Conservation (phyloP, 2,888 invertebrate genomes). For the Ischnura elegans region DNA sequence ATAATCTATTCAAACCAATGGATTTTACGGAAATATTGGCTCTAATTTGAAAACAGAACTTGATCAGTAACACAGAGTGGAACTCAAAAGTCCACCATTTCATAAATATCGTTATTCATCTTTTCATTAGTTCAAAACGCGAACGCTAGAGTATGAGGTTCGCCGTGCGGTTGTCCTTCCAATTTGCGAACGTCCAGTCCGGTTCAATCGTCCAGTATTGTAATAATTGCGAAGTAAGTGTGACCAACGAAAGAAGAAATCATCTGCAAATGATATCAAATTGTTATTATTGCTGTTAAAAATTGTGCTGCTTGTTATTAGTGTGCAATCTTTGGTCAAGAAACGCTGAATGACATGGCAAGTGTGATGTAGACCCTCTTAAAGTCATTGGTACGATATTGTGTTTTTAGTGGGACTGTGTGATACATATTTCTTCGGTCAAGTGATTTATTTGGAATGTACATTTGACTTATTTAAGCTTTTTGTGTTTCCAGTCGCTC, state of each 20-base stretch:
- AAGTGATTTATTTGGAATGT: background rate
- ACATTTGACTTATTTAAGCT: background rate
- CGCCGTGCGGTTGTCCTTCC: slow-evolving; percentile 63
- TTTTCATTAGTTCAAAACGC: slow-evolving; percentile 40
- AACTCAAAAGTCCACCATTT: background rate
- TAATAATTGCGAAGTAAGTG: background rate
- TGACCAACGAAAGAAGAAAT: background rate
- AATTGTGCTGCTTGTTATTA: background rate
- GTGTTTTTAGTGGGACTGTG: slow-evolving; percentile 32
- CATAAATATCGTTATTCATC: slow-evolving; percentile 8
- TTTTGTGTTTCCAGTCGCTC: no score
- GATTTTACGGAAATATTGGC: no score
- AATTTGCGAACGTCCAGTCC: slow-evolving; percentile 17
- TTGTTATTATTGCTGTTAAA: background rate
- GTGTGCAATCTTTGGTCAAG: background rate
- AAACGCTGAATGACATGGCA: slow-evolving; percentile 44
- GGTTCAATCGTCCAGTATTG: slow-evolving; percentile 51
- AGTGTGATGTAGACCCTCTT: slow-evolving; percentile 23
- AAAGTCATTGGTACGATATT: slow-evolving; percentile 18
- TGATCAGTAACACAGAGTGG: background rate
- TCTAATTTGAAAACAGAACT: no score
- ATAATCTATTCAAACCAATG: background rate
- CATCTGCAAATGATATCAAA: background rate
- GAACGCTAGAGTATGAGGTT: slow-evolving; percentile 15
- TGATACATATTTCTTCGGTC: background rate